These are phyloP conservation scores for Oxyscelio sp. DNA, from an alignment of 2,888 invertebrate genomes.

Conservation along the genomic window DNA sequence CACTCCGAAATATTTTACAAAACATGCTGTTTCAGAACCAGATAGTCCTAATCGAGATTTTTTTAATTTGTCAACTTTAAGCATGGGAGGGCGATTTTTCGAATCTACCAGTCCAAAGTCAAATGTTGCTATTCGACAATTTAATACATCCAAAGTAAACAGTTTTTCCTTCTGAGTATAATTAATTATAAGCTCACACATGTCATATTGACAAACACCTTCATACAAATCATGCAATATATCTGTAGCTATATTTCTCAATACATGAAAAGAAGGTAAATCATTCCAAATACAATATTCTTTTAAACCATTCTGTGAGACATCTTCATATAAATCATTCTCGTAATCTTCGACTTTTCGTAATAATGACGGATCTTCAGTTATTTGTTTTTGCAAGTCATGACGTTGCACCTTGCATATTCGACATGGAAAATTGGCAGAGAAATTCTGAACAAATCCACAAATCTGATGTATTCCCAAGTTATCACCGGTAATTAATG, in stretches of 20 bases:
- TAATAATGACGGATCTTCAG: neutral
- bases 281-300: slow-evolving; percentile 18
- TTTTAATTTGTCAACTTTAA: too few relatives aligned
- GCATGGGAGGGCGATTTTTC: too few relatives aligned
- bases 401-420: neutral
- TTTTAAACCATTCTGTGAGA: slow-evolving; percentile 1
- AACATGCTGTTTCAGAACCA: too few relatives aligned
- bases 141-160: too few relatives aligned
- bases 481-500: neutral
- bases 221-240: slow-evolving; percentile 65
- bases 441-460: neutral
- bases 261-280: slow-evolving; percentile 40
- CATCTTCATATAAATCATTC: neutral
- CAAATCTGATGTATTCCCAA: neutral
- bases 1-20: too few relatives aligned
- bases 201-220: slow-evolving; percentile 51
- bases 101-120: too few relatives aligned
- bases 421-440: slow-evolving; percentile 29
- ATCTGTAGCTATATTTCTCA: slow-evolving; percentile 55
- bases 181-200: too few relatives aligned
- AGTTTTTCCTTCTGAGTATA: too few relatives aligned
- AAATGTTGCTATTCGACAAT: too few relatives aligned
- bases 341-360: neutral
- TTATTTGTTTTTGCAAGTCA: neutral
- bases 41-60: too few relatives aligned